A percentile compares a stretch with the other conserved stretches of the same genome.
These are phyloP conservation scores for Caenorhabditis sp. DNA, from an alignment of 2,888 invertebrate species.

Conservation along the genomic window DNA sequence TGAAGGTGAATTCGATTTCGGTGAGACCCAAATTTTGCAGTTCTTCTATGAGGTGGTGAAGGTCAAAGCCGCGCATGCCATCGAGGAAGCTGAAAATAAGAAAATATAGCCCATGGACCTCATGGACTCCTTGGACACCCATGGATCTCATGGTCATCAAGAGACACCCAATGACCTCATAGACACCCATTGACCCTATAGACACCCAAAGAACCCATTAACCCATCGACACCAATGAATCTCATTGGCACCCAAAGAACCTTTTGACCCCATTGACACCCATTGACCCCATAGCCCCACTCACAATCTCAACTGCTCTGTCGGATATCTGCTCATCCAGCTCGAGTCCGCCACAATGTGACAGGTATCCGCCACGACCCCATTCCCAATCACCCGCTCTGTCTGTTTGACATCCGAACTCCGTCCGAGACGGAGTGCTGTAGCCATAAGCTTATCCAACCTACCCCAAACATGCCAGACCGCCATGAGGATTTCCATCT, in stretches of 20 bases:
- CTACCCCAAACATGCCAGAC: constrained; percentile 58
- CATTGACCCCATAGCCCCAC: neutral
- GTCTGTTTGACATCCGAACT: constrained; percentile 1
- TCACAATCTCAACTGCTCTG: constrained; percentile 39
- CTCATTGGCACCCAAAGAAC: too few species aligned
- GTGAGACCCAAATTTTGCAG: neutral
- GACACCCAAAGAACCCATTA: too few species aligned
- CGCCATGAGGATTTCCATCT: constrained; percentile 48
- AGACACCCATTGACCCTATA: too few species aligned
- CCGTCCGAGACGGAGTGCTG: constrained; percentile 14
- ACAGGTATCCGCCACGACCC: constrained; percentile 25
- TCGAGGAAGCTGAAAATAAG: constrained; percentile 29
- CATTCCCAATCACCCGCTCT: constrained; percentile 25
- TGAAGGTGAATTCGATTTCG: constrained; percentile 26
- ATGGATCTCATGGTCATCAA: too few species aligned
- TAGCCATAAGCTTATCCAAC: constrained; percentile 50
- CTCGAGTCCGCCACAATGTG: neutral
- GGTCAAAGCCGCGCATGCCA: constrained; percentile 22
- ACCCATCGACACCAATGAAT: too few species aligned
- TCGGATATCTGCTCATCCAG: constrained; percentile 36
- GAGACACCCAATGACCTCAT: too few species aligned
- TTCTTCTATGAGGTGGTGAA: constrained; percentile 3
- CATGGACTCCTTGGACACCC: too few species aligned
- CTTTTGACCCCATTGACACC: too few species aligned
- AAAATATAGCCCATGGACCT: too few species aligned